Conservation (phyloP, 2,797 vertebrate genomes). For the Hirundo rustica region DNA sequence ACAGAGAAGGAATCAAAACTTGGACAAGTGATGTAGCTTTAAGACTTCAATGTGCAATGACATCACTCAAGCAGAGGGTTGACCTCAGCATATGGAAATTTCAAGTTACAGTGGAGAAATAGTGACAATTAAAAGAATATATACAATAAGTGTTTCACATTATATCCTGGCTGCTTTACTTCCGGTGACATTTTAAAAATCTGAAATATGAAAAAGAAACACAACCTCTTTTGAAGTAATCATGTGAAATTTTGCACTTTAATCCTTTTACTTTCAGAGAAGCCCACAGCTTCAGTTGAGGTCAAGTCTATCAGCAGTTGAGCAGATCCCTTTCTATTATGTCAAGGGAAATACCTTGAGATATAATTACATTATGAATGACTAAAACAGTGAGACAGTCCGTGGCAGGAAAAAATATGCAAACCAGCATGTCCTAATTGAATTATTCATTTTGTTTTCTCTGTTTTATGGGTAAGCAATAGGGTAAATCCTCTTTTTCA, state of each 20-base stretch:
- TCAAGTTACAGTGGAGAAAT: neutral
- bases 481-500: constrained; percentile 71
- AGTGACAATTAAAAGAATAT: neutral
- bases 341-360: constrained; percentile 17
- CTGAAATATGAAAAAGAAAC: neutral
- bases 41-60: neutral
- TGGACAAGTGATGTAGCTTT: neutral
- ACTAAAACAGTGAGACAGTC: constrained; percentile 32
- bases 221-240: neutral
- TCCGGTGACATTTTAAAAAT: neutral
- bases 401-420: neutral
- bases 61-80: neutral
- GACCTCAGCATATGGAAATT: neutral
- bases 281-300: neutral
- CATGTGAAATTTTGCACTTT: constrained; percentile 4
- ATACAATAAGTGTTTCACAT: neutral
- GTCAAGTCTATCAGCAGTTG: neutral
- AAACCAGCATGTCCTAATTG: constrained; percentile 48
- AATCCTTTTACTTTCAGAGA: constrained; percentile 16
- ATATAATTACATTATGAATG: constrained; percentile 41
- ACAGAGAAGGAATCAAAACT: neutral
- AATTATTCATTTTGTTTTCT: constrained; percentile 68
- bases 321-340: neutral
- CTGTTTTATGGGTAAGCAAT: constrained; percentile 49
- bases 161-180: neutral